Conservation (phyloP, 2,888 invertebrate species). For the Drosophila falleni region DNA sequence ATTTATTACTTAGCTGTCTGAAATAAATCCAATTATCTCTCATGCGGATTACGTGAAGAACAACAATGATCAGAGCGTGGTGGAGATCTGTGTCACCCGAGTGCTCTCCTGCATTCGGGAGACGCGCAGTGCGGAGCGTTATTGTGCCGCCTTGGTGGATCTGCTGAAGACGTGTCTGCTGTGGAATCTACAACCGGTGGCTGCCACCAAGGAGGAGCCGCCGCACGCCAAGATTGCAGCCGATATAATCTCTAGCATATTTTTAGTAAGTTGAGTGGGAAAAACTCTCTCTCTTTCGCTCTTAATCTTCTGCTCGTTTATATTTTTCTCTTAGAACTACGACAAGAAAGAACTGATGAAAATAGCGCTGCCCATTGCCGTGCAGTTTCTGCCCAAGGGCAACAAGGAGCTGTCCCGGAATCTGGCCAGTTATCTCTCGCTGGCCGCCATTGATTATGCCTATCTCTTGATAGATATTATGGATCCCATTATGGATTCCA, state of each 20-base stretch:
- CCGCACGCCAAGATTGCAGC: constrained; percentile 98
- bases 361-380: constrained; percentile 93
- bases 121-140: constrained; percentile 92
- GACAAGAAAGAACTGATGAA: constrained; percentile 87
- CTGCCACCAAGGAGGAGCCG: constrained; percentile 92
- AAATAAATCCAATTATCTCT: constrained; percentile 93
- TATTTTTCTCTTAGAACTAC: constrained; percentile 85
- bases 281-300: constrained; percentile 15
- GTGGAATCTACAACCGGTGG: constrained; percentile 92
- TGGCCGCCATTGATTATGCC: constrained; percentile 96
- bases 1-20: constrained; percentile 87
- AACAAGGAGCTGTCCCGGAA: constrained; percentile 95
- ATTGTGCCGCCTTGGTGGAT: constrained; percentile 93
- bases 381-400: constrained; percentile 95
- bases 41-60: constrained; percentile 93
- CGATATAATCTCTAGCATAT: constrained; percentile 97
- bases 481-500: constrained; percentile 95
- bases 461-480: constrained; percentile 94
- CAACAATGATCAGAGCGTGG: constrained; percentile 96
- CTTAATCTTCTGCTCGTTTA: neutral
- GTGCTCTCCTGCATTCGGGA: constrained; percentile 96
- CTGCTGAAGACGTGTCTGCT: constrained; percentile 94
- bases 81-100: constrained; percentile 96
- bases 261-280: constrained; percentile 89
- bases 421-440: constrained; percentile 95